phyloP scores from a whole-genome alignment of 2,113 vertebrate species.

The Caloenas nicobarica region DNA sequence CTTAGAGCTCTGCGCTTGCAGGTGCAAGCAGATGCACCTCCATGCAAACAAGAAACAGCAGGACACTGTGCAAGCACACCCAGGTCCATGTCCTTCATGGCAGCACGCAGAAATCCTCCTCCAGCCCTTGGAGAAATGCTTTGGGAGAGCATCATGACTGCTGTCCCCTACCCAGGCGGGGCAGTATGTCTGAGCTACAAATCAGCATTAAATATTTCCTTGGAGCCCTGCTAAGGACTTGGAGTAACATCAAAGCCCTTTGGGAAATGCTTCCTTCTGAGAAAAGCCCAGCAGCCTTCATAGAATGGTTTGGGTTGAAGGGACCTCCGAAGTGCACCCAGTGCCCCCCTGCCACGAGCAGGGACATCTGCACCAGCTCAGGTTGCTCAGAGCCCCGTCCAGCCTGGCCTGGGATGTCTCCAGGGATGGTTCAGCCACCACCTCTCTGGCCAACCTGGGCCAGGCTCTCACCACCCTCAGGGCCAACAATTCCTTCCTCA shows the following conservation, averaged over 20 bases:
- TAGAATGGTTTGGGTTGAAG: too few species aligned
- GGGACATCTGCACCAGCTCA: too few species aligned
- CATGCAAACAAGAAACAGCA: neutral
- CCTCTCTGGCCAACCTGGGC: too few species aligned
- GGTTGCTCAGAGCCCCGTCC: too few species aligned
- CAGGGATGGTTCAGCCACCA: too few species aligned
- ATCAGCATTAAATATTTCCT: neutral
- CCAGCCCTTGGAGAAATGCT: neutral
- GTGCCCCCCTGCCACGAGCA: too few species aligned
- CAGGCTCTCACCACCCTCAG: too few species aligned
- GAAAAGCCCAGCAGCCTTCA: neutral
- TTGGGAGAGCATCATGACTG: neutral
- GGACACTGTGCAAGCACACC: neutral
- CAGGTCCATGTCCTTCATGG: fast-evolving
- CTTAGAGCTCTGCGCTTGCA: neutral
- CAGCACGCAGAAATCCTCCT: neutral
- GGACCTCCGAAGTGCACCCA: too few species aligned
- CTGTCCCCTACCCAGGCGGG: neutral
- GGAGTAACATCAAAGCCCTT: neutral
- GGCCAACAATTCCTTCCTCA: too few species aligned
- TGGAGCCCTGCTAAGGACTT: neutral
- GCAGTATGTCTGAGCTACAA: neutral
- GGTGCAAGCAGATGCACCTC: neutral
- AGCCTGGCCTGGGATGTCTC: too few species aligned
- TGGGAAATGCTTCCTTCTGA: neutral